These are phyloP conservation scores for Piezodorus guildinii DNA, from an alignment of 1,140 invertebrate genomes.

Conservation along the genomic window DNA sequence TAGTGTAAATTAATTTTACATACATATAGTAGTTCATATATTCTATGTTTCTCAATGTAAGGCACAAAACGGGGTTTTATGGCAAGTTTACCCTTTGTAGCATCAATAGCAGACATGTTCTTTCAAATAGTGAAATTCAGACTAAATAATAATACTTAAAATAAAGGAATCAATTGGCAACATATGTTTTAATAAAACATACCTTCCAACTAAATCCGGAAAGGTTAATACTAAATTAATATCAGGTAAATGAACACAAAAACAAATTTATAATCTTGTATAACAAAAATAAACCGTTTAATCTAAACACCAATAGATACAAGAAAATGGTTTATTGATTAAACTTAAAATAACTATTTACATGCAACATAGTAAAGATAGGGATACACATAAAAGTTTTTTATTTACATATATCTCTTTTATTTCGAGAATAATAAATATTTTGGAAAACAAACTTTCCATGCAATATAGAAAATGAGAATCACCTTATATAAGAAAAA, in stretches of 20 bases:
- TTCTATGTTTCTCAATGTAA: conserved; percentile 41
- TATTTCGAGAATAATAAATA: conserved; percentile 10
- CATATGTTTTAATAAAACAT: no score
- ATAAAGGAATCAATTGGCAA: no score
- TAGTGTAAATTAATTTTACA: conserved; percentile 19
- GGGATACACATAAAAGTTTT: conserved; percentile 8
- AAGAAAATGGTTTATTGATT: conserved; percentile 15
- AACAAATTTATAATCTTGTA: conserved; percentile 3
- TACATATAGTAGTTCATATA: conserved; percentile 41
- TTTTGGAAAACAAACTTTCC: conserved; percentile 10
- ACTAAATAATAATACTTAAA: no score
- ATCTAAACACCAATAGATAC: conserved; percentile 16
- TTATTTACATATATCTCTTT: conserved; percentile 11
- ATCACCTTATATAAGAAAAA: not conserved
- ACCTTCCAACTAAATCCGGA: no score
- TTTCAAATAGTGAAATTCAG: no score
- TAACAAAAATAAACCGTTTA: conserved; percentile 19
- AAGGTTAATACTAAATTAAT: no score
- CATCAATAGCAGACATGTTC: conserved; percentile 27
- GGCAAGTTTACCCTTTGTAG: conserved; percentile 31
- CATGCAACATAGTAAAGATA: conserved; percentile 11
- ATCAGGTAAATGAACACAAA: not conserved
- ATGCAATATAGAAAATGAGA: conserved; percentile 7
- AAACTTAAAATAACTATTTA: conserved; percentile 8
- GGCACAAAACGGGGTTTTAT: conserved; percentile 36